phyloP scores from a whole-genome alignment of 2,797 vertebrate genomes.

The Astyanax mexicanus region DNA sequence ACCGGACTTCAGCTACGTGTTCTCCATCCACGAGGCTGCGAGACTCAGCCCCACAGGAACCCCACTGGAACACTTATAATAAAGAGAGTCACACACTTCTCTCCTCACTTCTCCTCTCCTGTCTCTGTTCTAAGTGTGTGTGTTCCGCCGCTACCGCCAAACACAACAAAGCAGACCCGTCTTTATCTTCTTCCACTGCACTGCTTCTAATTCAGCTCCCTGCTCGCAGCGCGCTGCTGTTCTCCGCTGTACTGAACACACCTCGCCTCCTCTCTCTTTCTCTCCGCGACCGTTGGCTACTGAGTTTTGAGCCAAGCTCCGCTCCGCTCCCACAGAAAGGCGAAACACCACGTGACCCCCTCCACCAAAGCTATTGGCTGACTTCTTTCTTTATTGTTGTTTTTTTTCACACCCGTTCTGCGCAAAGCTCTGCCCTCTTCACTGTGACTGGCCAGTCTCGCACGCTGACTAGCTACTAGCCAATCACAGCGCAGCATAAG shows the following conservation, averaged over 20 bases:
- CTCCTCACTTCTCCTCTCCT: too few species aligned
- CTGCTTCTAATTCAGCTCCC: too few species aligned
- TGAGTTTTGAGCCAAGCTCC: background rate
- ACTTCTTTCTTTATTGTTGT: background rate
- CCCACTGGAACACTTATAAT: background rate
- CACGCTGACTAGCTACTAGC: background rate
- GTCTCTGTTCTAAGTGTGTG: too few species aligned
- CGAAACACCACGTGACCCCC: background rate
- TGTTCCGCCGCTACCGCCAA: constrained; percentile 3
- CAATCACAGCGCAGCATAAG: background rate
- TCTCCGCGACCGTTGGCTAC: background rate
- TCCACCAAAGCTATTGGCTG: background rate
- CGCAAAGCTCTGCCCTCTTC: background rate
- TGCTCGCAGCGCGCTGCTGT: too few species aligned
- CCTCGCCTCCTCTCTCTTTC: too few species aligned
- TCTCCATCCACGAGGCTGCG: constrained; percentile 1
- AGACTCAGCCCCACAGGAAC: background rate
- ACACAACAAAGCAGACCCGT: background rate
- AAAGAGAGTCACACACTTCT: too few species aligned
- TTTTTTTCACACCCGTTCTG: background rate
- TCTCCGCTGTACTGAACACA: background rate
- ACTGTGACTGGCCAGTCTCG: background rate
- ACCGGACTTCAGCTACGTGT: background rate
- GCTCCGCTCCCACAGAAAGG: background rate
- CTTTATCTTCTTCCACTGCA: constrained; percentile 12